Base-by-base conservation (phyloP, 2,797 vertebrate genomes). In the Eulemur coronatus region DNA sequence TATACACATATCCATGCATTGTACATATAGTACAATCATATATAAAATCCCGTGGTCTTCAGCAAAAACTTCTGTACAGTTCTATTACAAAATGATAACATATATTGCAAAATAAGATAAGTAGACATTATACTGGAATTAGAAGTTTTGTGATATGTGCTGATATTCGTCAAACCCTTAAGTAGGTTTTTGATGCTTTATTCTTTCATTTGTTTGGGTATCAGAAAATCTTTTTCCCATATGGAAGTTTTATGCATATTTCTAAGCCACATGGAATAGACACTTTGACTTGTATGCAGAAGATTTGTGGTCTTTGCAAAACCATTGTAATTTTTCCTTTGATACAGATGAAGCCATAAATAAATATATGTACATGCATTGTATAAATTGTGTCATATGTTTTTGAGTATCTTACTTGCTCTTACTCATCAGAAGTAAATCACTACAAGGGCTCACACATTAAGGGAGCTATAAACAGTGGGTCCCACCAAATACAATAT, bases 331-430 rank as follows among this genome's bases (percentile, higher is more conserved):
- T 91, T 94, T 92, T 89, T 97, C 91, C 93, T 97, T 89, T 94
- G 91, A 91, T 94, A 88, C 95, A 97, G 92, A 91, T 94, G 95
- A 96, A 97, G 94, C 97, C 97, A 87, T 97, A 93, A 93, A 70
- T 86, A 96, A 91, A 93, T 94, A 97, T 75, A 59, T 52, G 35
- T 95, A 93, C 69, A 95, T 61, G 81, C 33, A 93, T 81, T 94
- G 80, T 82, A 95, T 97, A 95, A 97, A 94, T 59, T 79, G 76
- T 96, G 69, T 97, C 98, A 93, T 92, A 84, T 82, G 65, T 84
- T 91, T 94, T 84, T 70, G 48, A 93, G 38, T 85, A 80, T 91
- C 92, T 95, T 26, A 92, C 6, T 69, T 89, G 48, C 11, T 86
- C 91, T 95, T 93, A 95, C 52, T 97, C 78, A 26, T 89, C 82